These are phyloP conservation scores for Oncorhynchus mykiss DNA, from an alignment of 2,113 vertebrate species.

Conservation along the genomic window DNA sequence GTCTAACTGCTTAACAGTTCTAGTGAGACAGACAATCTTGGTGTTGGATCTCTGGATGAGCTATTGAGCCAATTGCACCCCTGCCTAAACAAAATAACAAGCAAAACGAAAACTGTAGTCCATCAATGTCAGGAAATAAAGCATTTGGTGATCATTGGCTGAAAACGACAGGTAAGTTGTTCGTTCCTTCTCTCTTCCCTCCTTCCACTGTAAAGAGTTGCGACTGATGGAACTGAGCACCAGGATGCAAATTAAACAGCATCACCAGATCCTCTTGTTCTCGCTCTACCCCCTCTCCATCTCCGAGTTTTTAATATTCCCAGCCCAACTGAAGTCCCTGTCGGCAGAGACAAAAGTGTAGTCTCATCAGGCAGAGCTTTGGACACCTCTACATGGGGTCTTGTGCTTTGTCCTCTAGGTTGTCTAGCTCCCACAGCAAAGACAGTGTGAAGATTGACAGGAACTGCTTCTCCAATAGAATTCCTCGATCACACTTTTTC, in stretches of 20 bases:
- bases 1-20: conserved; percentile 66
- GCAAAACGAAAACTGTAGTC: conserved; percentile 18
- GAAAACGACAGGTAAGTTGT: conserved; percentile 22
- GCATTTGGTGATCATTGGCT: conserved; percentile 62
- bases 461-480: too few relatives aligned
- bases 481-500: too few relatives aligned
- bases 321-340: neutral
- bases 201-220: too few relatives aligned
- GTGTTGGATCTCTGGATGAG: conserved; percentile 4
- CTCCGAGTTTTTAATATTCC: too few relatives aligned
- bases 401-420: conserved; percentile 16
- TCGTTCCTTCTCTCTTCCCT: too few relatives aligned
- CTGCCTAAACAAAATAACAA: conserved; percentile 28
- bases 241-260: conserved; percentile 24
- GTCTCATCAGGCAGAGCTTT: neutral
- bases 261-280: conserved; percentile 12
- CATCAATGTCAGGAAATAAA: conserved; percentile 47
- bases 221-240: conserved; percentile 49
- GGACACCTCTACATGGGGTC: conserved; percentile 18
- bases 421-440: conserved; percentile 27
- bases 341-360: neutral
- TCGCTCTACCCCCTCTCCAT: neutral
- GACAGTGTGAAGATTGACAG: too few relatives aligned
- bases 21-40: neutral
- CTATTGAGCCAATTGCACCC: conserved; percentile 17